A percentile compares a stretch with the other conserved stretches of the same genome.
phyloP scores from a whole-genome alignment of 2,888 invertebrate genomes.

The Ceramica pisi region DNA sequence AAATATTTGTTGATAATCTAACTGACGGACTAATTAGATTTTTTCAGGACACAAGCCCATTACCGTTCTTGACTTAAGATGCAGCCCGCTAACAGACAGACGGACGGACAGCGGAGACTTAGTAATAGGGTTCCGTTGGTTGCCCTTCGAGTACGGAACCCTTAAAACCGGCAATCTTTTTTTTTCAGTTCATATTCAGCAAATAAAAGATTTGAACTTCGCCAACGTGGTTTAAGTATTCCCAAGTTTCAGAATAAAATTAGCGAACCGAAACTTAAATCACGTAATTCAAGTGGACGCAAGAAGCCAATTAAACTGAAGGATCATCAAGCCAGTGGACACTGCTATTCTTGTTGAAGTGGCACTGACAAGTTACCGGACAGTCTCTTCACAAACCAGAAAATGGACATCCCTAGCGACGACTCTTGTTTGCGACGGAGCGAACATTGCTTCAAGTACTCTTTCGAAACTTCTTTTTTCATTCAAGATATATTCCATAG shows the following conservation, averaged over 20 bases:
- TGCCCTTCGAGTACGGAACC: background rate
- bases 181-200: no score
- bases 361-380: background rate
- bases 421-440: constrained; percentile 15
- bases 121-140: no score
- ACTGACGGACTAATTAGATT: no score
- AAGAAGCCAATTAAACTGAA: constrained; percentile 2
- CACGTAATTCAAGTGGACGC: constrained; percentile 12
- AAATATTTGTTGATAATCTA: no score
- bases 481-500: background rate
- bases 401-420: constrained; percentile 4
- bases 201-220: no score
- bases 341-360: constrained; percentile 37
- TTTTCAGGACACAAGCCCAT: no score
- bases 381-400: constrained; percentile 16
- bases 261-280: constrained; percentile 1
- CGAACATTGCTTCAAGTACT: constrained; percentile 42
- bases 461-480: constrained; percentile 5
- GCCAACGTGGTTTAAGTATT: fast-evolving
- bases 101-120: no score
- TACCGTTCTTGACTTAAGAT: no score
- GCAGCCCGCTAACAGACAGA: no score
- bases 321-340: constrained; percentile 8
- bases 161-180: background rate
- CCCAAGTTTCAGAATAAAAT: background rate